Evolutionary conservation across 2,888 invertebrate species (phyloP).

Genomic region (Chaetoderma sp.): DNA sequence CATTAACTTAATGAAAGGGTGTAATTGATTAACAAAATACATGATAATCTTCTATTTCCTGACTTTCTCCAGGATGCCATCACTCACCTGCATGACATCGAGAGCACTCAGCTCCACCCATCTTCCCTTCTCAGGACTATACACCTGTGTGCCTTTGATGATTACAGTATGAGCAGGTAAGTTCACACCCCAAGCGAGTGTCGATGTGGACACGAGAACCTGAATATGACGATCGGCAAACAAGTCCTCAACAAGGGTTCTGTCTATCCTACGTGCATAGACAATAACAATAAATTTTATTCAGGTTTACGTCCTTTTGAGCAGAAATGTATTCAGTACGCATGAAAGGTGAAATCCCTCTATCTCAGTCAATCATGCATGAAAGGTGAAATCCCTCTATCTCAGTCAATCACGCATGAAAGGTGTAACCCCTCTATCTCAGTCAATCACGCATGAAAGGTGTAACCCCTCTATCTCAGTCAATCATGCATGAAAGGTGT

Average conservation of each 20-base stretch:
- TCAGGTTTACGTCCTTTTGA: too few species aligned
- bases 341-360: too few species aligned
- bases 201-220: constrained; percentile 93
- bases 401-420: too few species aligned
- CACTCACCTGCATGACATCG: constrained; percentile 86
- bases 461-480: too few species aligned
- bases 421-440: too few species aligned
- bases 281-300: neutral
- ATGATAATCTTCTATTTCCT: neutral
- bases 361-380: too few species aligned
- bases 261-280: constrained; percentile 81
- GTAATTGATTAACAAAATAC: neutral
- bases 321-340: too few species aligned
- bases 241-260: constrained; percentile 97
- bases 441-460: too few species aligned
- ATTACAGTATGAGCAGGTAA: constrained; percentile 98
- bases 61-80: neutral
- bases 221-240: constrained; percentile 99
- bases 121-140: constrained; percentile 97
- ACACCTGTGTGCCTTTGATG: constrained; percentile 97
- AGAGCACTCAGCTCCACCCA: constrained; percentile 98
- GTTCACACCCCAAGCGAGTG: constrained; percentile 99
- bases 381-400: too few species aligned
- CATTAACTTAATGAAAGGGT: too few species aligned
- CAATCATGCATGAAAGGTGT: too few species aligned